Percentiles rank a stretch among this genome's conserved stretches.
phyloP scores from a whole-genome alignment of 2,888 invertebrate species.

The Podotricha telesiphe region DNA sequence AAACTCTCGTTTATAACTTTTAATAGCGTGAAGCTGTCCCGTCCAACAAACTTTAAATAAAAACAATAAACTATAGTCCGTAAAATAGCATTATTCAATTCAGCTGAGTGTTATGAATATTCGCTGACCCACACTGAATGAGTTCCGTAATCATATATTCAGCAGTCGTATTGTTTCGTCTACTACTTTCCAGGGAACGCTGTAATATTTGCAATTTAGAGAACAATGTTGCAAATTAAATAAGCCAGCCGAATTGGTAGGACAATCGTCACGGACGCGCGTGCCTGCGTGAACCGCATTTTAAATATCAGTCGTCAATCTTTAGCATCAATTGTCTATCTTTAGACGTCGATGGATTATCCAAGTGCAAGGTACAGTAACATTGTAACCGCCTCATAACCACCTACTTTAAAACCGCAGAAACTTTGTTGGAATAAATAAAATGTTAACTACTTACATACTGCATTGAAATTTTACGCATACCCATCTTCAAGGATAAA shows the following conservation, averaged over 20 bases:
- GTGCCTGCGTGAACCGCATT: conserved; percentile 60
- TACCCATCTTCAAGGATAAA: neutral
- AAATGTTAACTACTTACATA: conserved; percentile 5
- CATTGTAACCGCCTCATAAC: conserved; percentile 34
- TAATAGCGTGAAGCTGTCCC: no score
- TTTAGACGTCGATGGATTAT: conserved; percentile 56
- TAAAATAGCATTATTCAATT: conserved; percentile 5
- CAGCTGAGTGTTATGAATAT: conserved; percentile 26
- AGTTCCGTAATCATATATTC: conserved; percentile 51
- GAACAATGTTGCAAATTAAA: conserved; percentile 72
- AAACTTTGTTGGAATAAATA: conserved; percentile 27
- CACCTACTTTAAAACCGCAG: conserved; percentile 28
- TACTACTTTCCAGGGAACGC: conserved; percentile 59
- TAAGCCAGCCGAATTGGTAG: conserved; percentile 61
- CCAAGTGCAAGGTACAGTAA: conserved; percentile 54
- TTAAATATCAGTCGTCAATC: conserved; percentile 48
- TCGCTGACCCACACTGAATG: conserved; percentile 22
- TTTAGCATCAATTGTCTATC: conserved; percentile 52
- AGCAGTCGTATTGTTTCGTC: conserved; percentile 50
- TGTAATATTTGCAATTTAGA: conserved; percentile 54
- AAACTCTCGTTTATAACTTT: no score
- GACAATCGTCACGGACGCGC: conserved; percentile 58
- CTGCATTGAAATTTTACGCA: neutral
- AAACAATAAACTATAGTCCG: neutral
- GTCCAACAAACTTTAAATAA: no score